Percentiles rank a stretch among this genome's conserved stretches.
phyloP scores from a whole-genome alignment of 2,888 invertebrate genomes.

The Nemoura dubitans region DNA sequence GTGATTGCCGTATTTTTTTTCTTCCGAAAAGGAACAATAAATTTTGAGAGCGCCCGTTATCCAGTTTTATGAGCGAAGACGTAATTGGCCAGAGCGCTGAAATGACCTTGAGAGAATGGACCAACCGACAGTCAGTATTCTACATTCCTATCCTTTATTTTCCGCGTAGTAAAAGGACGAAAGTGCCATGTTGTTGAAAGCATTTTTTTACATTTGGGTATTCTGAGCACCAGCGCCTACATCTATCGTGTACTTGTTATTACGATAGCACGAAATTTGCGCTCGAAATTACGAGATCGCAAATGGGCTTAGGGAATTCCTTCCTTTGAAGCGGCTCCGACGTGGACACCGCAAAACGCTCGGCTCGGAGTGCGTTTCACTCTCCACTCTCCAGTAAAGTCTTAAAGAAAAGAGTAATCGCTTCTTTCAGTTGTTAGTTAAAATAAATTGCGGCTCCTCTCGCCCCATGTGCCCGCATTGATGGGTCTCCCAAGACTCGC shows the following conservation, averaged over 20 bases:
- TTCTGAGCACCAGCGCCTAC: neutral
- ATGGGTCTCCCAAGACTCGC: constrained; percentile 21
- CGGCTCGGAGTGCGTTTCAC: neutral
- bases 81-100: neutral
- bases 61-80: neutral
- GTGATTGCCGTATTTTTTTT: neutral
- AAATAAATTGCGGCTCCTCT: constrained; percentile 15
- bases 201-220: too few relatives aligned
- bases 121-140: neutral
- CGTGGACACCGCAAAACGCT: constrained; percentile 1
- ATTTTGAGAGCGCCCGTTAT: neutral
- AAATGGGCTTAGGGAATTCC: neutral
- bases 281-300: neutral
- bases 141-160: neutral
- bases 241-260: neutral
- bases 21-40: neutral
- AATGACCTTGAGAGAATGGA: neutral
- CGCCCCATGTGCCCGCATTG: neutral
- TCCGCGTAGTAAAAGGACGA: neutral
- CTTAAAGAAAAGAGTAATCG: constrained; percentile 3
- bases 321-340: neutral
- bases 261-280: neutral
- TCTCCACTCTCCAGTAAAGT: neutral
- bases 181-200: neutral
- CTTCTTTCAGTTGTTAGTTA: constrained; percentile 22